These are phyloP conservation scores for Falco berigora DNA, from an alignment of 2,797 vertebrate genomes.

Conservation along the genomic window DNA sequence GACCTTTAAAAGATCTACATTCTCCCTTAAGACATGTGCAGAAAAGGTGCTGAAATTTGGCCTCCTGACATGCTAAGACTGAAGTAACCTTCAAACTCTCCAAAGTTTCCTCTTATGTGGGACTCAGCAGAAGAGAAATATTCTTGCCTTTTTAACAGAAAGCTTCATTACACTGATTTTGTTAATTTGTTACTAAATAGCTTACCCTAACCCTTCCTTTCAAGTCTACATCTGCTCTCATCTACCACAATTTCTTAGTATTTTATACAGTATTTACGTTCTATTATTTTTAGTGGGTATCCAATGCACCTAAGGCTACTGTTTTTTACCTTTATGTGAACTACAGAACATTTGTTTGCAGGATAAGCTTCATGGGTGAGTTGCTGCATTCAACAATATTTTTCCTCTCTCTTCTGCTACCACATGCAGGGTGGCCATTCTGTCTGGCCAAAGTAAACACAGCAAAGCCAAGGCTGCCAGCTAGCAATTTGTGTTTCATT, in stretches of 20 bases:
- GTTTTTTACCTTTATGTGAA: neutral
- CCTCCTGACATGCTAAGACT: neutral
- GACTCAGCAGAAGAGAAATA: neutral
- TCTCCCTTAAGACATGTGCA: neutral
- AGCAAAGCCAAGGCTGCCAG: neutral
- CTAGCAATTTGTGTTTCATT: neutral
- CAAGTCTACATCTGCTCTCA: neutral
- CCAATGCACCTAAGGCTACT: neutral
- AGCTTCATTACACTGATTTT: neutral
- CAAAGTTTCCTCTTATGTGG: neutral
- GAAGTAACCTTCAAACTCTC: neutral
- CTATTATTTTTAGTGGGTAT: neutral
- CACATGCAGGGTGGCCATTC: neutral
- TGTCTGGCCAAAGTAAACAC: neutral
- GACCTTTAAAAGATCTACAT: neutral
- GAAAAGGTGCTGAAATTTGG: neutral
- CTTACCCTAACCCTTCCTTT: neutral
- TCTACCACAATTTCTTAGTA: neutral
- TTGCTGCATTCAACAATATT: neutral
- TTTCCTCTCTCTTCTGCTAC: neutral
- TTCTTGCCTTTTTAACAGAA: neutral
- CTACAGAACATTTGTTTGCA: neutral
- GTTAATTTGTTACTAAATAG: neutral
- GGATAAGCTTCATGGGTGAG: neutral
- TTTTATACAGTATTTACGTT: slow-evolving; percentile 27